phyloP scores from a whole-genome alignment of 2,113 vertebrate genomes.

The Aspidoscelis tigris region DNA sequence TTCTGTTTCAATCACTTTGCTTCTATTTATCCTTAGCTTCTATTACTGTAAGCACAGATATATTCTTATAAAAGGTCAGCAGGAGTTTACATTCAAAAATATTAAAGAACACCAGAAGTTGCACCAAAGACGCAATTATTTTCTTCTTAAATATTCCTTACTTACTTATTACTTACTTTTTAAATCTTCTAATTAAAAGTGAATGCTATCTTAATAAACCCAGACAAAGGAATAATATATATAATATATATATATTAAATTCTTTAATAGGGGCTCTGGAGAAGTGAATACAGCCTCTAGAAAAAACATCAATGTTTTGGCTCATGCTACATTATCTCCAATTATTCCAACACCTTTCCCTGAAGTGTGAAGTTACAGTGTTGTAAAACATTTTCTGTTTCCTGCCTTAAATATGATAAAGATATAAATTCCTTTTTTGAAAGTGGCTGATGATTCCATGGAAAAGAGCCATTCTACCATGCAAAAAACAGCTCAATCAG shows the following conservation, averaged over 20 bases:
- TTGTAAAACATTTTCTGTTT: neutral
- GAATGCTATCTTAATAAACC: too few relatives aligned
- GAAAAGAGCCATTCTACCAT: neutral
- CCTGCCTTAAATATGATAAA: neutral
- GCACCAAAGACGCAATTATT: neutral
- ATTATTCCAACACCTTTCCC: neutral
- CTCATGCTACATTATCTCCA: accelerated
- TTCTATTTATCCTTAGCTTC: too few relatives aligned
- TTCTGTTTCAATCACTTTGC: too few relatives aligned
- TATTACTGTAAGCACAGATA: constrained; percentile 7
- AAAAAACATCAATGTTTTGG: neutral
- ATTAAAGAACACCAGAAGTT: neutral
- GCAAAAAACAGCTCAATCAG: neutral
- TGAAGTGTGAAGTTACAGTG: neutral
- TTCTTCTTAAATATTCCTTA: neutral
- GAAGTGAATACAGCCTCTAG: neutral
- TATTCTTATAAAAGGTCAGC: accelerated
- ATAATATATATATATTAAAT: neutral
- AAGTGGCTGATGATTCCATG: neutral
- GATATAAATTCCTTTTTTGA: neutral
- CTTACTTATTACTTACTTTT: neutral
- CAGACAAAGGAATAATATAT: neutral
- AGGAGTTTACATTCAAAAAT: neutral
- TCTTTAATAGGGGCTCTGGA: neutral
- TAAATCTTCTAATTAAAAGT: too few relatives aligned